phyloP scores from a whole-genome alignment of 1,140 invertebrate species.

The Ganaspis sp. region DNA sequence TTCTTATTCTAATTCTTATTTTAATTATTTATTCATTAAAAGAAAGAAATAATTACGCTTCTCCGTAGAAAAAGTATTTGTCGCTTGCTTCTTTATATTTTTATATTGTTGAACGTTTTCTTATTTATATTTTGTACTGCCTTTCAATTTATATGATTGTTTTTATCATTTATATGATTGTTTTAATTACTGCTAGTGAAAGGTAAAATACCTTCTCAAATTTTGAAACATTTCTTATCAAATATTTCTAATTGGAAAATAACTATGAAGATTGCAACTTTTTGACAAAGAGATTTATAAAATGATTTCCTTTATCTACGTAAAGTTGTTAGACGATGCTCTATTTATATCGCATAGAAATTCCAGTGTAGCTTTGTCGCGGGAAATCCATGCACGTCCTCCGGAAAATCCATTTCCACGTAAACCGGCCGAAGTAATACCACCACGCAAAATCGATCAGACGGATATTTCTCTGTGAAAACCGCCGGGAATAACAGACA shows the following conservation, averaged over 20 bases:
- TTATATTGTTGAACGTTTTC: too few relatives aligned
- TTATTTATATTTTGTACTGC: too few relatives aligned
- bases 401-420: conserved; percentile 37
- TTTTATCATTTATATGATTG: too few relatives aligned
- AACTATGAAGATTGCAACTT: neutral
- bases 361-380: conserved; percentile 30
- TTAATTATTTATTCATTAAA: too few relatives aligned
- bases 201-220: too few relatives aligned
- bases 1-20: too few relatives aligned
- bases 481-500: conserved; percentile 28
- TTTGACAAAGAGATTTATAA: conserved; percentile 9
- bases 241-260: neutral
- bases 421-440: conserved; percentile 30
- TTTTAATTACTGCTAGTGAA: too few relatives aligned
- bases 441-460: conserved; percentile 38
- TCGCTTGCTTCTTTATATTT: too few relatives aligned
- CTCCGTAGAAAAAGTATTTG: too few relatives aligned
- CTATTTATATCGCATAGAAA: conserved; percentile 10
- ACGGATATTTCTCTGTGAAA: conserved; percentile 37
- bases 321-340: conserved; percentile 19
- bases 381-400: conserved; percentile 41
- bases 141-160: too few relatives aligned
- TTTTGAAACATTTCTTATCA: too few relatives aligned
- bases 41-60: too few relatives aligned
- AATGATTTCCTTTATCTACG: conserved; percentile 28